Conservation (phyloP, 2,113 vertebrate species). For the Anser cygnoides region DNA sequence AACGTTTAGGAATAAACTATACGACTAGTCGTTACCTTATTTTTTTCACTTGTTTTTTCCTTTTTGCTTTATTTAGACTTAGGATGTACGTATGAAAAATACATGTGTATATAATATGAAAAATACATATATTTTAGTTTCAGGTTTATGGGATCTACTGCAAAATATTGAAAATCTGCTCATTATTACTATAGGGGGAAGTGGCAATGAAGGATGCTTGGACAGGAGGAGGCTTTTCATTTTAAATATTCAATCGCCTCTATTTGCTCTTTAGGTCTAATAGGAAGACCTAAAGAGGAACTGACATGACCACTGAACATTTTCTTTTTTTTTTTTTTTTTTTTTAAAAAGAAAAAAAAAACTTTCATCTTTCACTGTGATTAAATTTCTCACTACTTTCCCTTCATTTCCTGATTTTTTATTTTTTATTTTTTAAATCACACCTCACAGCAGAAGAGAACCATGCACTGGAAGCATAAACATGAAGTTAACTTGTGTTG, state of each 20-base stretch:
- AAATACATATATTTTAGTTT: background rate
- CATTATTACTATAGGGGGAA: background rate
- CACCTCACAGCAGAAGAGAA: background rate
- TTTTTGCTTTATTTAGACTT: background rate
- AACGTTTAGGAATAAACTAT: background rate
- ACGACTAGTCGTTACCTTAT: background rate
- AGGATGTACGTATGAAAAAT: background rate
- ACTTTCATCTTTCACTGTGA: background rate
- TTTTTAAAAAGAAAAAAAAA: no score
- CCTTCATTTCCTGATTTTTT: background rate
- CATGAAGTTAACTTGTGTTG: background rate
- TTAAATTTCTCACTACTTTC: background rate
- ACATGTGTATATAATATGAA: background rate
- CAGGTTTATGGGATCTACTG: background rate
- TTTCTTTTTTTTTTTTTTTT: background rate
- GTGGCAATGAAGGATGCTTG: background rate
- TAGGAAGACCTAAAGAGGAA: background rate
- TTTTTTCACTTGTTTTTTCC: background rate
- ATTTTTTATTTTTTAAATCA: background rate
- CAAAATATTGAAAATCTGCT: background rate
- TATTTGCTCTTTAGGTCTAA: background rate
- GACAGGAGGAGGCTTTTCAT: background rate
- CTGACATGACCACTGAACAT: background rate
- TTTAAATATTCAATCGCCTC: background rate
- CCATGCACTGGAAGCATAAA: background rate